phyloP scores from a whole-genome alignment of 2,797 vertebrate species.

The Sebastes vulpes region DNA sequence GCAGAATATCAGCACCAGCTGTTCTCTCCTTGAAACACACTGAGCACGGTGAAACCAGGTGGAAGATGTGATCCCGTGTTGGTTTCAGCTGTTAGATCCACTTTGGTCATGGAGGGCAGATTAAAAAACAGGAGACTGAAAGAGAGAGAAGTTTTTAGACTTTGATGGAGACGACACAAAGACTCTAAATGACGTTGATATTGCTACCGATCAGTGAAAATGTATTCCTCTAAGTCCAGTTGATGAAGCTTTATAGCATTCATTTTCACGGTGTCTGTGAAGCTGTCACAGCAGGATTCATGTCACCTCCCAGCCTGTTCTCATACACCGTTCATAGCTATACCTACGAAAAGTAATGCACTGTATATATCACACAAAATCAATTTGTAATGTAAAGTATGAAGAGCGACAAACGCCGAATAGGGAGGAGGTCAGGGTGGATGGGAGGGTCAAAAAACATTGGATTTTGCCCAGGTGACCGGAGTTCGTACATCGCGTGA shows the following conservation, averaged over 20 bases:
- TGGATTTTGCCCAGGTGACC: background rate
- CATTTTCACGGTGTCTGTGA: background rate
- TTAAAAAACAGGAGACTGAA: background rate
- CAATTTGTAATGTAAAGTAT: background rate
- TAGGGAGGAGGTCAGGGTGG: too few relatives aligned
- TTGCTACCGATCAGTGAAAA: background rate
- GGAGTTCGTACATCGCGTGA: fast-evolving
- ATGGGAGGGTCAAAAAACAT: background rate
- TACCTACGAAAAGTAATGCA: background rate
- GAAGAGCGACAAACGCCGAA: fast-evolving
- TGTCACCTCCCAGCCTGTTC: background rate
- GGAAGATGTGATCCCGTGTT: background rate
- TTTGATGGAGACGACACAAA: background rate
- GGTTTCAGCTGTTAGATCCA: background rate
- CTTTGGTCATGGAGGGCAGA: background rate
- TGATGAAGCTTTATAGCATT: background rate
- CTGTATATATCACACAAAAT: background rate
- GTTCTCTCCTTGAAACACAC: background rate
- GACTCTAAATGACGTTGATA: background rate
- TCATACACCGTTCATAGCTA: background rate
- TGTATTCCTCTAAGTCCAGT: background rate
- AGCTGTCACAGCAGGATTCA: background rate
- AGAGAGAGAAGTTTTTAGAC: background rate
- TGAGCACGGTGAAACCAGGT: background rate
- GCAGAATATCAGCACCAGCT: conserved; percentile 7